These are phyloP conservation scores for Seriola aureovittata DNA, from an alignment of 2,113 vertebrate genomes.

Conservation along the genomic window DNA sequence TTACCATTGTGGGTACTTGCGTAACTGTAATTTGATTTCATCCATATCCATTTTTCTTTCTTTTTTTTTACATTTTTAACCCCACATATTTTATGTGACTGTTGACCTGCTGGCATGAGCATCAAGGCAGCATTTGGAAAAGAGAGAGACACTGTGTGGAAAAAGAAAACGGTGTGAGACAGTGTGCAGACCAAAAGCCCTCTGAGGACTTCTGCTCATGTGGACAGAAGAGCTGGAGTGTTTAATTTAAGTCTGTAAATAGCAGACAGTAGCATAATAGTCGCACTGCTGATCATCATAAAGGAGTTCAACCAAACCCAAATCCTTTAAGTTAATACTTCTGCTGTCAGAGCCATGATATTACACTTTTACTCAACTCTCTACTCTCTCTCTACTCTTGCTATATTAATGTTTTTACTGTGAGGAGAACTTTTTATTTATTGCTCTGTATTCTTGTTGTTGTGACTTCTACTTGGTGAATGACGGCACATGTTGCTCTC, in stretches of 20 bases:
- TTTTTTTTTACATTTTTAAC: slow-evolving; percentile 26
- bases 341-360: too few relatives aligned
- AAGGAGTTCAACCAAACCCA: neutral
- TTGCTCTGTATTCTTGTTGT: neutral
- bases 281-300: slow-evolving; percentile 13
- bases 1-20: neutral
- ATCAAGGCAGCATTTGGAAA: slow-evolving; percentile 17
- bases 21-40: neutral
- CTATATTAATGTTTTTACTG: neutral
- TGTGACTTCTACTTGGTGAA: neutral
- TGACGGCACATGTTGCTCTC: neutral
- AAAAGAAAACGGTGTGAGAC: slow-evolving; percentile 32
- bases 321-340: too few relatives aligned
- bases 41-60: neutral
- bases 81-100: slow-evolving; percentile 7
- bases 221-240: slow-evolving; percentile 14
- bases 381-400: neutral
- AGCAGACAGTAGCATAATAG: slow-evolving; percentile 40
- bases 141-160: slow-evolving; percentile 14
- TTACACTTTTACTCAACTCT: too few relatives aligned
- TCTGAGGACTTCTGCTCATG: slow-evolving; percentile 15
- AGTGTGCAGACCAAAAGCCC: slow-evolving; percentile 30
- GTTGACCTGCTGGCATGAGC: slow-evolving; percentile 32
- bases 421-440: neutral
- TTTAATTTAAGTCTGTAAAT: slow-evolving; percentile 16